Base-by-base conservation (phyloP, 1,140 invertebrate genomes). In the Zaprionus inermis region DNA sequence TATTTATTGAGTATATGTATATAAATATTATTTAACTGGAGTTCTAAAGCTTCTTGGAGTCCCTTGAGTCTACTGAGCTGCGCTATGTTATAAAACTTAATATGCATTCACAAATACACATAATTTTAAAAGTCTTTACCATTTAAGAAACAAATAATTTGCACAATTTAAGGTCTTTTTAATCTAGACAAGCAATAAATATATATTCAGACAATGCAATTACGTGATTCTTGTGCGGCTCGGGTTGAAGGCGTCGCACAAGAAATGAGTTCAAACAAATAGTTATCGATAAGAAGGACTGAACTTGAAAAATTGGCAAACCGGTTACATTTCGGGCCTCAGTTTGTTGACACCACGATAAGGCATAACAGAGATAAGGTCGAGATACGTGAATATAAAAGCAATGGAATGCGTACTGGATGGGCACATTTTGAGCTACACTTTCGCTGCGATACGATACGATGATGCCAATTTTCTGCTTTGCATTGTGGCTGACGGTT, bases 271-370 rank as follows among this genome's bases (percentile, higher is more conserved):
- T 46, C 73, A 69, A 56, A 44, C 56, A 88, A 88, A 86, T 83
- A 79, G 46, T 71, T 57, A 2, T 63, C 63, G 52, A 64, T 71
- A 72, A 58, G 18, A 12, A 7, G 55, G 63, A 71, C 28, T 49
- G 64, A 81, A 67, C 46, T 72, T 78, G 72, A 68, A 78, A 75
- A 63, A 77, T 79, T 82, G 60, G 57, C 64, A 70, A 75, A 67
- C 66, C 72, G 60, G 34, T 60, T 64, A 44, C 59, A n/a, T 51
- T 51, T 57, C 34, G 32, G 32, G 16, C 46, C 24, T 24, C 58
- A 69, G 54, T 74, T 61, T 84, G 49, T 84, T 85, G 81, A 81
- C 78, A 49, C 36, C 10, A 34, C 38, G 82, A 78, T 85, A 84
- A 79, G 51, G 12, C 18, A 24, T 3, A 44, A 60, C 49, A 28